Evolutionary conservation across 2,888 invertebrate species (phyloP).

Genomic region (Leucoptera coffeella): DNA sequence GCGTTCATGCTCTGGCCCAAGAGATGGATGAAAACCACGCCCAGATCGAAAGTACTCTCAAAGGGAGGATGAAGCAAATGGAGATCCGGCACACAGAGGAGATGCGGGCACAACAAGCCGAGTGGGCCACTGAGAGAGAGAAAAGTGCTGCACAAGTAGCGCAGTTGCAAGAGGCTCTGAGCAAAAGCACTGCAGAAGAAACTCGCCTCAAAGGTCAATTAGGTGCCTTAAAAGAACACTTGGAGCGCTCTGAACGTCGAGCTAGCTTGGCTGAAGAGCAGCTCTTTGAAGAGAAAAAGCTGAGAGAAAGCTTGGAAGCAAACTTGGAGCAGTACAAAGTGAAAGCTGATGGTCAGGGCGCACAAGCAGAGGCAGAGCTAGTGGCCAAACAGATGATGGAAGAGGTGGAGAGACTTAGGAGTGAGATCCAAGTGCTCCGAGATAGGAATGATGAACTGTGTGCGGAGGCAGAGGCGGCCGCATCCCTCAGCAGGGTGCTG

Average conservation of each 20-base stretch:
- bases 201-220: constrained; percentile 59
- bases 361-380: too few relatives aligned
- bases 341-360: too few relatives aligned
- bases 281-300: constrained; percentile 49
- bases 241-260: constrained; percentile 37
- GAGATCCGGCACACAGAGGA: constrained; percentile 75
- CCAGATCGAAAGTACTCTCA: constrained; percentile 70
- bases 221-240: constrained; percentile 55
- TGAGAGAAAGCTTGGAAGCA: constrained; percentile 39
- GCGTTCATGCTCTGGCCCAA: constrained; percentile 75
- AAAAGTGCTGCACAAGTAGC: constrained; percentile 54
- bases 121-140: constrained; percentile 70
- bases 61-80: constrained; percentile 61
- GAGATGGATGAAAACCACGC: constrained; percentile 90
- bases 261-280: constrained; percentile 49
- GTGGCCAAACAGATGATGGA: too few relatives aligned
- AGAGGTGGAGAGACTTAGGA: too few relatives aligned
- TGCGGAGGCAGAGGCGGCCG: constrained; percentile 43
- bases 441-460: constrained; percentile 81
- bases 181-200: constrained; percentile 62
- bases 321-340: too few relatives aligned
- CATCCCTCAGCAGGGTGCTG: constrained; percentile 8
- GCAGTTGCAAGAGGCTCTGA: constrained; percentile 59
- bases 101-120: constrained; percentile 62
- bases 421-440: constrained; percentile 64